Conservation (phyloP, 2,888 invertebrate species). For the Monoplex corrugatus region DNA sequence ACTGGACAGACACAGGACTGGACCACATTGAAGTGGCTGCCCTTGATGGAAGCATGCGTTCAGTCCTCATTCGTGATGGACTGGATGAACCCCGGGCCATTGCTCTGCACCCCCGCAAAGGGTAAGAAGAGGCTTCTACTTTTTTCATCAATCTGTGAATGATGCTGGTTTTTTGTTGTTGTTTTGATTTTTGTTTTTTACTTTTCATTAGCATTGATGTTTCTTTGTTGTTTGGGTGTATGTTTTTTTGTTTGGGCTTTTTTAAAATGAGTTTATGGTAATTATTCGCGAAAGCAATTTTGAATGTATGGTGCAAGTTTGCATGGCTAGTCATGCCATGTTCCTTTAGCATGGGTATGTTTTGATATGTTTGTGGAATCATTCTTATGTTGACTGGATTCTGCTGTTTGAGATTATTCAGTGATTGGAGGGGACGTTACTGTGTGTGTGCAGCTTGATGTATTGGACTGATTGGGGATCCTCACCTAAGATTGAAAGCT, state of each 20-base stretch:
- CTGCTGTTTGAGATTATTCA: too few relatives aligned
- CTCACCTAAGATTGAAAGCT: slow-evolving; percentile 94
- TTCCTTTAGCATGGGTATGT: background rate
- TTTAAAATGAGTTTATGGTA: background rate
- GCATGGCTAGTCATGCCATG: background rate
- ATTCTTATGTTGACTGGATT: background rate
- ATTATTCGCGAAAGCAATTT: too few relatives aligned
- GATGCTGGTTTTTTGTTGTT: background rate
- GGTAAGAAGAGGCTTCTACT: slow-evolving; percentile 59
- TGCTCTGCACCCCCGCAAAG: slow-evolving; percentile 74
- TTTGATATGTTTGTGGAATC: background rate
- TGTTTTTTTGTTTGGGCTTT: background rate
- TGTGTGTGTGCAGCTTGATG: slow-evolving; percentile 88
- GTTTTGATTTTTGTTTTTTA: background rate
- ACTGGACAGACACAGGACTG: slow-evolving; percentile 91
- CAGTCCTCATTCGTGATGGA: slow-evolving; percentile 88
- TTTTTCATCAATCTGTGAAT: background rate
- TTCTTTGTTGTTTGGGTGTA: background rate
- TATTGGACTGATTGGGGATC: slow-evolving; percentile 99
- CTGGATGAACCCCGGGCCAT: slow-evolving; percentile 90
- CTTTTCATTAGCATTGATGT: background rate
- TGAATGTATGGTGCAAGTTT: too few relatives aligned
- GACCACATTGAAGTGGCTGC: slow-evolving; percentile 95
- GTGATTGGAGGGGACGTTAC: too few relatives aligned
- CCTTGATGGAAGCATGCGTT: slow-evolving; percentile 94